phyloP scores from a whole-genome alignment of 2,113 vertebrate genomes.

The Epinephelus lanceolatus region DNA sequence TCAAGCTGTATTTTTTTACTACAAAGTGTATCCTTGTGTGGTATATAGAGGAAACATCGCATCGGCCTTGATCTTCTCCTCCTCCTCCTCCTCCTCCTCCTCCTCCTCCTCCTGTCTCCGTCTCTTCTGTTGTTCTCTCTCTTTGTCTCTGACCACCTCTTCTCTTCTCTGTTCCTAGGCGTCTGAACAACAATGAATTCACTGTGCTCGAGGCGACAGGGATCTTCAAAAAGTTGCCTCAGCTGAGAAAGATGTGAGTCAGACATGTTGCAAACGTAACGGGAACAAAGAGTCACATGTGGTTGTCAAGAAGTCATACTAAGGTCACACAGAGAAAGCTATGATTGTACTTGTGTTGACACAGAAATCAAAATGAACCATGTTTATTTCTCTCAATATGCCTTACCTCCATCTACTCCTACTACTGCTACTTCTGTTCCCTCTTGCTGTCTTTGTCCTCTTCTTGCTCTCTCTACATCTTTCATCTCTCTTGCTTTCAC shows the following conservation, averaged over 20 bases:
- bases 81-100: slow-evolving; percentile 20
- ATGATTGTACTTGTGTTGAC: neutral
- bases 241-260: slow-evolving; percentile 98
- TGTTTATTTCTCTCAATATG: slow-evolving; percentile 32
- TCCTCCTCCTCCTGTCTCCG: slow-evolving; percentile 7
- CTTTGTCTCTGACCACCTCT: slow-evolving; percentile 47
- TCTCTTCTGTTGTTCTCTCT: slow-evolving; percentile 22
- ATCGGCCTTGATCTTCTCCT: slow-evolving; percentile 13
- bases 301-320: slow-evolving; percentile 28
- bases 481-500: neutral
- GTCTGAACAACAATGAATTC: slow-evolving; percentile 99
- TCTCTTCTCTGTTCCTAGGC: slow-evolving; percentile 79
- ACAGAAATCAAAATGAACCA: slow-evolving; percentile 19
- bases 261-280: slow-evolving; percentile 27
- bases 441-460: slow-evolving; percentile 2
- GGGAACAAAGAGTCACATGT: slow-evolving; percentile 17
- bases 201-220: slow-evolving; percentile 96
- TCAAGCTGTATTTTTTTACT: slow-evolving; percentile 48
- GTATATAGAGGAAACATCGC: slow-evolving; percentile 13
- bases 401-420: neutral
- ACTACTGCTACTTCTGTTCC: neutral
- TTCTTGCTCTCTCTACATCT: neutral
- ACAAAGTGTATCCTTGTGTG: slow-evolving; percentile 34
- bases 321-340: slow-evolving; percentile 22
- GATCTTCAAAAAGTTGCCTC: slow-evolving; percentile 97